Evolutionary conservation across 2,888 invertebrate species (phyloP), one percentile per base, ranked within the genome.

Genomic region (Dyspetes luteomarginatus): DNA sequence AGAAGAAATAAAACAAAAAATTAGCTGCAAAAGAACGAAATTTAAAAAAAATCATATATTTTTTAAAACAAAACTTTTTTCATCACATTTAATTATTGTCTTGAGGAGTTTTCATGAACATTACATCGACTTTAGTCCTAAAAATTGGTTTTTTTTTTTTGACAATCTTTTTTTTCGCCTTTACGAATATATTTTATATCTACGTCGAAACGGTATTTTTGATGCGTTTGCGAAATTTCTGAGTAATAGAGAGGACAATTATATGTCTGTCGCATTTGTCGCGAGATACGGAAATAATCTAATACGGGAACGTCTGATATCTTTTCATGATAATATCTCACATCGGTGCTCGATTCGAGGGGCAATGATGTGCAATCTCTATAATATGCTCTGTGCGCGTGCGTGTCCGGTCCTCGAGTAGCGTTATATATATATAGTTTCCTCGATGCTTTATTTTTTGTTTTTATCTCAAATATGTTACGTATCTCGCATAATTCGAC

Each of bases 401-500:
- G 43, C 19, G 48, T 17, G 48, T 48, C 48, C 17, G 48, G 4
- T 17, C 30, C 30, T 45, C 45, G n/a, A 56, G 43, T 52, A 43
- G 19, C 22, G 64, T 24, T 17, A 15, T 48, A 45, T 45, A 9
- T 62, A 12, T 36, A 12, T 60, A 60, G 36, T 56, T 68, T 26
- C 7, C 30, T 43, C 62, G n/a, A 7, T 26, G 50, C 30, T 43
- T 12, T 0, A 48, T 58, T 30, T 30, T 22, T 36, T 30, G n/a
- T 30, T 36, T 26, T 62, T 30, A 12, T 45, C 56, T 58, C 30
- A 15, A 64, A 65, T 48, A 17, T 69, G 45, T 41, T 71, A 28
- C 65, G 45, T 69, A 69, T 60, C 24, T 24, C 50, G 48, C n/a
- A n/a, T n/a, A n/a, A 41, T n/a, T 55, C 60, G 41, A 12, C 15